phyloP scores from a whole-genome alignment of 2,797 vertebrate species.

The Acridotheres tristis region DNA sequence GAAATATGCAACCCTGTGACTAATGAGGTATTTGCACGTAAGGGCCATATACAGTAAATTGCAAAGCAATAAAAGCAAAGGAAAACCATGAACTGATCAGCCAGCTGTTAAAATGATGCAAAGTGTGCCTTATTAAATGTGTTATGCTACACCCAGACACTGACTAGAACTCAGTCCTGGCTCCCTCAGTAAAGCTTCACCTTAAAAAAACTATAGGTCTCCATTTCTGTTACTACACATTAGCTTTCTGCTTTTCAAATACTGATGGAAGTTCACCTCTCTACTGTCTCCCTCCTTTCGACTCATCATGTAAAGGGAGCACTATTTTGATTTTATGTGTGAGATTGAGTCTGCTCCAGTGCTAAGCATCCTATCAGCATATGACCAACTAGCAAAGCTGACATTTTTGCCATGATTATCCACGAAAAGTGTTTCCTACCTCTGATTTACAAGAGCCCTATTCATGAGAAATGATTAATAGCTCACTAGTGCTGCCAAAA shows the following conservation, averaged over 20 bases:
- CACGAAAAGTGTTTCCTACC: conserved; percentile 54
- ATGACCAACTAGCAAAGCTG: conserved; percentile 48
- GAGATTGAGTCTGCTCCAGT: background rate
- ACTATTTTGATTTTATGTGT: conserved; percentile 38
- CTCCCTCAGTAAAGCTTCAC: background rate
- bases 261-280: conserved; percentile 4
- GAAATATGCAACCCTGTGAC: conserved; percentile 59
- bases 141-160: conserved; percentile 39
- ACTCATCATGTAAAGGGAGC: background rate
- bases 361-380: conserved; percentile 53
- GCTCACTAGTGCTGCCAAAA: conserved; percentile 67
- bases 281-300: background rate
- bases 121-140: conserved; percentile 37
- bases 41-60: conserved; percentile 30
- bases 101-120: conserved; percentile 57
- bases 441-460: conserved; percentile 69
- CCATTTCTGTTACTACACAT: background rate
- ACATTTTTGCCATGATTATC: conserved; percentile 59
- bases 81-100: conserved; percentile 43
- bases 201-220: background rate
- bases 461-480: conserved; percentile 74
- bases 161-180: background rate
- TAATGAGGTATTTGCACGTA: conserved; percentile 61
- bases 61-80: conserved; percentile 50
- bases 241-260: conserved; percentile 35